Evolutionary conservation across 2,888 invertebrate species (phyloP), one percentile per base, ranked within the genome.

Genomic region (Ophion ventricosus): DNA sequence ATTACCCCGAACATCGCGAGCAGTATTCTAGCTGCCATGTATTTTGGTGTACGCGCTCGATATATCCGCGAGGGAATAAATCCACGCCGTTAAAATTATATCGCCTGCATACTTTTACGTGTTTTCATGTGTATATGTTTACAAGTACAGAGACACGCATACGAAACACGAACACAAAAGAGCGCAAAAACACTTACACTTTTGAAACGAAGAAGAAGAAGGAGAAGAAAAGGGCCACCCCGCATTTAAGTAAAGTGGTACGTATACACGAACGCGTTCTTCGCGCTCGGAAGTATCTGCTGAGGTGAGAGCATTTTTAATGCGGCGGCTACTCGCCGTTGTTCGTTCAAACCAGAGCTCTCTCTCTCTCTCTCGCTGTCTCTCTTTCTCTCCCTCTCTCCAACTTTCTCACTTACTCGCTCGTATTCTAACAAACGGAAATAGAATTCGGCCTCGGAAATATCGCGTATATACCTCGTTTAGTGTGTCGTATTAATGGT

Each of bases 191-290:
- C 88, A 90, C 89, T 89, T 89, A 90, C 87, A 88, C 88, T 89
- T 89, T 89, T 87, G 81, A 84, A 72, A 74, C 20, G 75, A 79
- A 69, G 56, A 35, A 67, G 73, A 84, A 59, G 75, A 70, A 82
- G 77, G 35, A 61, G 40, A 40, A 29, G 70, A 79, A 69, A 81
- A 80, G 82, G 87, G 87, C 87, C 88, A 88, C 88, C 88, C 90
- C 90, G 89, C 88, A 89, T 90, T 90, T 90, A 90, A 89, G 88
- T 85, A 90, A 90, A 90, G 90, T 90, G 90, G 90, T 88, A 90
- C 88, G 90, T 90, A 64, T 64, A 89, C 88, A 87, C 86, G 82
- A 81, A 49, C 76, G 76, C 84, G 64, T 76, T 82, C 82, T 72
- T 25, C 74, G 76, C 81, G 76, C 81, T 82, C 84, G 54, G 79